phyloP scores from a whole-genome alignment of 2,888 invertebrate species.

The Xanthia icteritia region DNA sequence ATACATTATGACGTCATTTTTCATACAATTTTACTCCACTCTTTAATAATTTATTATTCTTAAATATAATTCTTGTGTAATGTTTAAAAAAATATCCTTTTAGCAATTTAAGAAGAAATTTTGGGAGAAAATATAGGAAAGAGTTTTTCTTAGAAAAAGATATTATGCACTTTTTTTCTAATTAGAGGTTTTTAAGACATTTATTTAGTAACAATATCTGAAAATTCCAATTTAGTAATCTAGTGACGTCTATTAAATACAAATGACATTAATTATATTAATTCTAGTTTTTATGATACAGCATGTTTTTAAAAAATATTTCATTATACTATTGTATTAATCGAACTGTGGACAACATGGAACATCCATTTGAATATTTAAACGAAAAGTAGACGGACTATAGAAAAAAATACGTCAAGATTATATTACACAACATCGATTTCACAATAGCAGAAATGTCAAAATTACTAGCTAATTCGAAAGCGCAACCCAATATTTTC shows the following conservation, averaged over 20 bases:
- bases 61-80: conserved; percentile 31
- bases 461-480: conserved; percentile 67
- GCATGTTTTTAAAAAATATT: conserved; percentile 23
- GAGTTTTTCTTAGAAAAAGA: conserved; percentile 1
- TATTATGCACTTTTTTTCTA: conserved; percentile 11
- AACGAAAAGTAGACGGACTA: conserved; percentile 4
- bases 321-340: conserved; percentile 21
- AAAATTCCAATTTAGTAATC: conserved; percentile 36
- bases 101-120: conserved; percentile 17
- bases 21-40: conserved; percentile 60
- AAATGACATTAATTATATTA: conserved; percentile 43
- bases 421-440: conserved; percentile 71
- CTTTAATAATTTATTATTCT: conserved; percentile 43
- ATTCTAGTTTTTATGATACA: conserved; percentile 37
- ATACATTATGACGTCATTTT: conserved; percentile 68
- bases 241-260: conserved; percentile 54
- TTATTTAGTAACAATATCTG: conserved; percentile 4
- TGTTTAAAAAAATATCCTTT: conserved; percentile 60
- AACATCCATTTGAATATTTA: conserved; percentile 34
- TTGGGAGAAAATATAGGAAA: conserved; percentile 16
- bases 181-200: conserved; percentile 1
- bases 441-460: conserved; percentile 68
- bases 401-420: conserved; percentile 29
- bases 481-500: conserved; percentile 68
- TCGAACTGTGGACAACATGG: conserved; percentile 33